Evolutionary conservation across 2,113 vertebrate species (phyloP).

Genomic region (Pardalotus punctatus): DNA sequence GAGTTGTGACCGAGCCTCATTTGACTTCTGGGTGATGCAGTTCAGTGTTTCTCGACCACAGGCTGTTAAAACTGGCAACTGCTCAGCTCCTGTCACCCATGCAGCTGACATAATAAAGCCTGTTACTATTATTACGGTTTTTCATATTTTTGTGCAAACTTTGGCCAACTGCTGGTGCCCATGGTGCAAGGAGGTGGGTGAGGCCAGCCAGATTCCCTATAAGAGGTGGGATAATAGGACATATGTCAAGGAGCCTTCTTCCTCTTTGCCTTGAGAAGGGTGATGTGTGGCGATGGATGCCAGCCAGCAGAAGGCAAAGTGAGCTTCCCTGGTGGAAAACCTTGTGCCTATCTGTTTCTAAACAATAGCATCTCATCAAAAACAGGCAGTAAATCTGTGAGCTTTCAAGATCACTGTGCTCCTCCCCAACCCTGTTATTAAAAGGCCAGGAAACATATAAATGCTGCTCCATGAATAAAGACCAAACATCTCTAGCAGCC

Average conservation of each 20-base stretch:
- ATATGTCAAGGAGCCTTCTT: neutral
- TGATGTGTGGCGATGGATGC: neutral
- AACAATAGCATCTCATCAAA: neutral
- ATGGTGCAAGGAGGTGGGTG: neutral
- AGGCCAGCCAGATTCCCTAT: neutral
- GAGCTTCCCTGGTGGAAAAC: neutral
- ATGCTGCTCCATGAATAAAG: neutral
- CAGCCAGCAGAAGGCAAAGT: neutral
- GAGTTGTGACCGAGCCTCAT: conserved; percentile 7
- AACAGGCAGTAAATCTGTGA: neutral
- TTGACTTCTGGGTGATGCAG: conserved; percentile 20
- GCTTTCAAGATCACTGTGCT: neutral
- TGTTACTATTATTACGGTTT: neutral
- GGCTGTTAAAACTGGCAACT: conserved; percentile 35
- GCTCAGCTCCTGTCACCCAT: conserved; percentile 40
- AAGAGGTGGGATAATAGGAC: neutral
- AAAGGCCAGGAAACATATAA: neutral
- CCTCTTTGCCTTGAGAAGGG: neutral
- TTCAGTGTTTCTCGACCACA: conserved; percentile 31
- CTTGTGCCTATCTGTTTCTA: neutral
- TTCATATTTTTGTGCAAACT: neutral
- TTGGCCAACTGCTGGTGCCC: neutral
- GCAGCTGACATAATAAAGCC: neutral
- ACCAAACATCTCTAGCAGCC: rapidly evolving
- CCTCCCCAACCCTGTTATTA: neutral